Percentiles rank a stretch among this genome's conserved stretches.
Conservation (phyloP, 2,888 invertebrate species). For the Empis stercorea region DNA sequence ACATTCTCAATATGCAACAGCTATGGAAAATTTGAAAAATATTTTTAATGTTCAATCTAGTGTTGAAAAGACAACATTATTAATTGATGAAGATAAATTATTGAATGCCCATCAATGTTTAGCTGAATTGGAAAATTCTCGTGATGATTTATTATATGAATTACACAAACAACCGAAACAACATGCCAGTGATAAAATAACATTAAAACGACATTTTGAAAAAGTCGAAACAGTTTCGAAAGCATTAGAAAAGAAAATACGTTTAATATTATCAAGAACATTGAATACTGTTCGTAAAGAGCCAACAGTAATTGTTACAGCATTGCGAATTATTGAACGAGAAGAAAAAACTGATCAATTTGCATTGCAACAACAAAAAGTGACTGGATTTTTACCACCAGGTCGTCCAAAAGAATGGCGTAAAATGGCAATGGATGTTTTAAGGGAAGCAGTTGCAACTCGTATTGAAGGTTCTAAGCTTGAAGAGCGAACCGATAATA, state of each 20-base stretch:
- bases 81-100: slow-evolving; percentile 90
- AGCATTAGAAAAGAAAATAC: slow-evolving; percentile 80
- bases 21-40: slow-evolving; percentile 95
- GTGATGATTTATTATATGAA: slow-evolving; percentile 91
- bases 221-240: slow-evolving; percentile 87
- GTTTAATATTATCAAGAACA: slow-evolving; percentile 76
- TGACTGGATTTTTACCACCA: slow-evolving; percentile 81
- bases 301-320: slow-evolving; percentile 91
- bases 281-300: slow-evolving; percentile 90
- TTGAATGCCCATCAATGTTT: slow-evolving; percentile 89
- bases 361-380: slow-evolving; percentile 48
- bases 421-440: slow-evolving; percentile 67
- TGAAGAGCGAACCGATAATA: slow-evolving; percentile 80
- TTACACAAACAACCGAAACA: slow-evolving; percentile 87
- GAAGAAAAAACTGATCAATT: slow-evolving; percentile 91
- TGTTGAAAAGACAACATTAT: slow-evolving; percentile 84
- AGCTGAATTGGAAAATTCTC: slow-evolving; percentile 88
- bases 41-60: slow-evolving; percentile 96
- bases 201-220: slow-evolving; percentile 90
- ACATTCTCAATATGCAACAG: slow-evolving; percentile 94
- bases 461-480: slow-evolving; percentile 91
- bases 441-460: slow-evolving; percentile 65
- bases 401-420: slow-evolving; percentile 90
- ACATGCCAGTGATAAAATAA: slow-evolving; percentile 69
- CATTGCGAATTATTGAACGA: slow-evolving; percentile 87